phyloP scores from a whole-genome alignment of 2,113 vertebrate genomes.

The Eulacestoma nigropectus region DNA sequence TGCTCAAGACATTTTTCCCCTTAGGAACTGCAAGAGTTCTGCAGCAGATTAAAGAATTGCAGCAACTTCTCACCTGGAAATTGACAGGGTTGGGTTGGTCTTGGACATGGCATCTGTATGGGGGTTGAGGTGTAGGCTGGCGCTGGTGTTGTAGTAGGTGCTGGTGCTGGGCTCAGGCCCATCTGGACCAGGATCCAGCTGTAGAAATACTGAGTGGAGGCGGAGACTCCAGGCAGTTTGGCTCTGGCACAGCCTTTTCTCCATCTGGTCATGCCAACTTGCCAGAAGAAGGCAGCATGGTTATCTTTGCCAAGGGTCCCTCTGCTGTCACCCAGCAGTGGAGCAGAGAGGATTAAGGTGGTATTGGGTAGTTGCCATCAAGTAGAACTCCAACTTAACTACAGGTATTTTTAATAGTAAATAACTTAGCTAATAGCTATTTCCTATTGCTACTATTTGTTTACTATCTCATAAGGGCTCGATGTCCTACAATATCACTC shows the following conservation, averaged over 20 bases:
- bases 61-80: neutral
- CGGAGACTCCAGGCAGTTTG: neutral
- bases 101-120: rapidly evolving
- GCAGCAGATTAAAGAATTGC: neutral
- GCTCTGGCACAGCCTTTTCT: neutral
- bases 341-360: neutral
- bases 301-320: neutral
- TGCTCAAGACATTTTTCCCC: neutral
- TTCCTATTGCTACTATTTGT: neutral
- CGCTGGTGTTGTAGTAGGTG: rapidly evolving
- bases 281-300: neutral
- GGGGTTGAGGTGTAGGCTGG: no score
- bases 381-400: neutral
- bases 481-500: neutral
- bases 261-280: neutral
- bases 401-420: neutral
- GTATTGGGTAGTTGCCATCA: neutral
- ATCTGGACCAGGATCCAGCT: neutral
- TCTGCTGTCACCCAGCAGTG: rapidly evolving
- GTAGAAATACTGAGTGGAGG: neutral
- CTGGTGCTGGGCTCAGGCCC: neutral
- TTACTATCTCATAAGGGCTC: neutral
- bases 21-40: neutral
- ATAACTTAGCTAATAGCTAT: neutral
- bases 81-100: neutral